phyloP scores from a whole-genome alignment of 2,797 vertebrate genomes.

The Malurus leucopterus region DNA sequence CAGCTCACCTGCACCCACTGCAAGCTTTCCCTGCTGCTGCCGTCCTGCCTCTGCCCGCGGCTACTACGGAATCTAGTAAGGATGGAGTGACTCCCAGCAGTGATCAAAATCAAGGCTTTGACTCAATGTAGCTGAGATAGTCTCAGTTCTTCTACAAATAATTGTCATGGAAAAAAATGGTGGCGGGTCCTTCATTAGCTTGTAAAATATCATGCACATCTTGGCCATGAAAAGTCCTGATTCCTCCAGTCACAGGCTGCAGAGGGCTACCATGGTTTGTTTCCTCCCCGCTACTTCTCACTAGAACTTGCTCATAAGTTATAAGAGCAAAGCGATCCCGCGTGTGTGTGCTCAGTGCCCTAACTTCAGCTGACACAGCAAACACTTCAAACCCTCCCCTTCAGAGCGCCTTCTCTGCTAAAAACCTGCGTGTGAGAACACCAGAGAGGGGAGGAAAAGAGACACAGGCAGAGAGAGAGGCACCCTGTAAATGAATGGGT shows the following conservation, averaged over 20 bases:
- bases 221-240: not conserved
- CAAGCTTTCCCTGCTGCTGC: accelerated
- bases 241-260: not conserved
- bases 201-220: not conserved
- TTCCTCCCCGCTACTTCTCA: not conserved
- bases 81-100: not conserved
- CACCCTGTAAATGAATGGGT: not conserved
- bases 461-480: not conserved
- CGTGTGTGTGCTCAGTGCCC: not conserved
- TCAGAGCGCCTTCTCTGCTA: not conserved
- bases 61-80: not conserved
- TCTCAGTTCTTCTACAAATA: not conserved
- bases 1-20: accelerated
- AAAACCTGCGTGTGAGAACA: not conserved
- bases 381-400: not conserved
- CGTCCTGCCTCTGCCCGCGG: not conserved
- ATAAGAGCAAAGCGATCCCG: not conserved
- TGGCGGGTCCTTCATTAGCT: not conserved
- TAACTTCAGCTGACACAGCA: not conserved
- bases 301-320: not conserved
- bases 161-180: not conserved
- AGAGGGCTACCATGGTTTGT: not conserved
- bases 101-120: not conserved
- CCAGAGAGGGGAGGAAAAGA: not conserved
- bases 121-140: not conserved